Evolutionary conservation across 2,113 vertebrate genomes (phyloP).

Genomic region (Vidua macroura): DNA sequence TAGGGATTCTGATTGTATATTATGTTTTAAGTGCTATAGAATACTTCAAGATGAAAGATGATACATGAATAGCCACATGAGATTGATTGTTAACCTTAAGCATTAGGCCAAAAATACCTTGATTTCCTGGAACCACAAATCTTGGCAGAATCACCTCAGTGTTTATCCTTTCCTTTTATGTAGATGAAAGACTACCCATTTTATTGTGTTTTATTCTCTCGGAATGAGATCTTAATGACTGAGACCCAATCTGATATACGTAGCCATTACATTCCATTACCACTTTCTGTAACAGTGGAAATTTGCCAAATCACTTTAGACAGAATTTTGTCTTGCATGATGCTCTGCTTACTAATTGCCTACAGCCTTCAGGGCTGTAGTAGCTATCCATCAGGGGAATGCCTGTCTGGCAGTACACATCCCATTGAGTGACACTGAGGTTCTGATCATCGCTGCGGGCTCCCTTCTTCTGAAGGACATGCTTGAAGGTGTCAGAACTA

Average conservation of each 20-base stretch:
- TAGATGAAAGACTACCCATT: constrained; percentile 17
- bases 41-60: constrained; percentile 12
- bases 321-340: not conserved
- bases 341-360: constrained; percentile 13
- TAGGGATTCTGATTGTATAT: not conserved
- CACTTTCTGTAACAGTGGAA: not conserved
- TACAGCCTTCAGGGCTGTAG: not conserved
- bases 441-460: not conserved
- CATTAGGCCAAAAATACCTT: constrained; percentile 27
- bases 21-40: constrained; percentile 16
- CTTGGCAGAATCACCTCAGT: constrained; percentile 28
- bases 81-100: constrained; percentile 2
- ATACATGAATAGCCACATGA: not conserved
- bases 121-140: constrained; percentile 53
- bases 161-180: constrained; percentile 33
- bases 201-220: constrained; percentile 28
- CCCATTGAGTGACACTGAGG: not conserved
- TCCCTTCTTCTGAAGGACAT: not conserved
- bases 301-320: constrained; percentile 25
- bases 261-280: constrained; percentile 37
- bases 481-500: not conserved
- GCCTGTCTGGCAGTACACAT: not conserved
- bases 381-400: not conserved
- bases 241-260: constrained; percentile 22
- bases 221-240: constrained; percentile 32